Evolutionary conservation across 1,140 invertebrate genomes (phyloP), one percentile per base, ranked within the genome.

Genomic region (Bombyx mandarina): DNA sequence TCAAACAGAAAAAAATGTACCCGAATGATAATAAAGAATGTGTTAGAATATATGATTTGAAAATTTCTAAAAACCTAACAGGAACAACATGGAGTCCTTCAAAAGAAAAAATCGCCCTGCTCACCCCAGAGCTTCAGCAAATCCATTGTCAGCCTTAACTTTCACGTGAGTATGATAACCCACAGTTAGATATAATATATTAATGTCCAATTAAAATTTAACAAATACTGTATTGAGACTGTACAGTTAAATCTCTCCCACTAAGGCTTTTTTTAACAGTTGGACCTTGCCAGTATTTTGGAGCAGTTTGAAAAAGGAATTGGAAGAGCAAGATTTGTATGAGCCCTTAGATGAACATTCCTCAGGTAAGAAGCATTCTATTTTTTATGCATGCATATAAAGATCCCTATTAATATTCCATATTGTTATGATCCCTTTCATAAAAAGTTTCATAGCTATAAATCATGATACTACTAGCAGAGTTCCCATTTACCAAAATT

Each of bases 291-390:
- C 85, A 26, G 86, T 90, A 51, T 92, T 91, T 74, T 77, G 77
- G 65, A 72, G 77, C 57, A 91, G 91, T 7, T 82, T 88, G 57
- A 90, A 90, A 63, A 88, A 88, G 57, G 91, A 93, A 72, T 75
- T 93, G 53, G 88, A 91, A 60, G 84, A 91, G 58, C 66, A 85
- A 18, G 92, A 93, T 81, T 75, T 93, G 2, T 92, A 90, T 78
- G 79, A 88, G 54, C 88, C 91, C n/a, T 74, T 93, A 10, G 81
- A 86, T 62, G 90, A 92, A 68, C 90, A 93, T 66, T 79, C 75
- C 44, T 91, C 91, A 65, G 83, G 87, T 88, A 67, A 79, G 64
- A 58, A 0, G 26, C 18, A 8, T 8, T 55, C 2, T 35, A 35
- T 35, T 35, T 35, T 35, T 35, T 35, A 35, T 35, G 26, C 26